Evolutionary conservation across 92 coral and sea anemone genomes (phyloP).

Genomic region (Phenganax marumi): DNA sequence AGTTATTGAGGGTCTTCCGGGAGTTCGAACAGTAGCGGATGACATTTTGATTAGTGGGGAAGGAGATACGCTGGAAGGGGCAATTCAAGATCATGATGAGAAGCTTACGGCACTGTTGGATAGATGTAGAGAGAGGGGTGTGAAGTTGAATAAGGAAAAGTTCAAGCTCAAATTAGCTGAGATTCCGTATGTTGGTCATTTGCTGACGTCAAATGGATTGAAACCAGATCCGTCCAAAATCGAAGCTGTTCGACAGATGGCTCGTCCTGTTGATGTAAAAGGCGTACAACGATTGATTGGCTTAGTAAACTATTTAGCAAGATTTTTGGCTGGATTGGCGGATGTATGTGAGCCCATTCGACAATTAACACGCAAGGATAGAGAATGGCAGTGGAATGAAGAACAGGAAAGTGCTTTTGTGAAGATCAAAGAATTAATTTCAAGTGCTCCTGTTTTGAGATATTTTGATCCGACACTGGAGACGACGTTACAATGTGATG

Average conservation of each 20-base stretch:
- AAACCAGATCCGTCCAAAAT: constrained; percentile 47
- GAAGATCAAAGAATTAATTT: constrained; percentile 28
- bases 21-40: constrained; percentile 25
- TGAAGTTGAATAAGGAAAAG: constrained; percentile 46
- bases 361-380: constrained; percentile 37
- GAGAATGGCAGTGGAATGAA: constrained; percentile 48
- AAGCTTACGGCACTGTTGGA: constrained; percentile 28
- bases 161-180: constrained; percentile 36
- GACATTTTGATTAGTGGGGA: constrained; percentile 20
- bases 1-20: constrained; percentile 1
- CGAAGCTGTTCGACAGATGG: constrained; percentile 52
- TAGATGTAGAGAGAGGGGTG: constrained; percentile 26
- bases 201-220: constrained; percentile 39
- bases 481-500: constrained; percentile 17
- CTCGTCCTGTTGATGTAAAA: constrained; percentile 33
- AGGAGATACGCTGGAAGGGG: constrained; percentile 27
- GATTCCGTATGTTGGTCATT: constrained; percentile 42
- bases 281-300: constrained; percentile 45
- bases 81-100: constrained; percentile 15
- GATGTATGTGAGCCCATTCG: constrained; percentile 47
- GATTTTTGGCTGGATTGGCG: constrained; percentile 43
- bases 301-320: constrained; percentile 48
- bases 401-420: constrained; percentile 42
- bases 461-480: constrained; percentile 16
- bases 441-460: constrained; percentile 15